Base-by-base conservation (phyloP, 1,140 invertebrate genomes). In the Drosophila dunni region DNA sequence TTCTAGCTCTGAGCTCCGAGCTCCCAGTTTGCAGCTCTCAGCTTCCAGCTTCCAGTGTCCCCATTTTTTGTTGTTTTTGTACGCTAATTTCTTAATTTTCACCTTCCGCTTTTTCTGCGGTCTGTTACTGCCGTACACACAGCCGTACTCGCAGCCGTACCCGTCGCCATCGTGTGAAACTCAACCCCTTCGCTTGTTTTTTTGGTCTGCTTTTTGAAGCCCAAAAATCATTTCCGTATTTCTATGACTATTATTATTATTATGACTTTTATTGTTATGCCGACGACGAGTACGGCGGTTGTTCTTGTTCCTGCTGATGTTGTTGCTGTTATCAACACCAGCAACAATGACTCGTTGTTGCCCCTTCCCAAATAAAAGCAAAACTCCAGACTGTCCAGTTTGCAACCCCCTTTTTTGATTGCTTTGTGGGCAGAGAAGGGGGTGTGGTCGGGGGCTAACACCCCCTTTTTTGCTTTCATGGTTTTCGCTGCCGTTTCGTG, bases 61-160 rank as follows among this genome's bases (percentile, higher is more conserved):
- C 71, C 51, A 72, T 67, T 77, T 17, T 53, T 46, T 65, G 63
- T 29, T 51, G 50, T 54, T 50, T 54, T 64, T 69, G 60, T 46
- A 81, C 72, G 78, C 75, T 91, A 91, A 91, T 91, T 91, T 91
- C 88, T 91, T 91, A 91, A 91, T 91, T 91, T 90, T 90, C 89
- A 91, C 88, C 88, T 91, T 91, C 88, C 88, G 88, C 79, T 91
- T 57, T 68, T 81, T 62, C 66, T 78, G 81, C 83, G 81, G 76
- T 24, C 75, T 76, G 68, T 67, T 69, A 51, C 45, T 33, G 45
- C 38, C 38, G 17, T 11, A 40, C 38, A 42, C 42, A 24, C 10
- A 42, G 4, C 53, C 34, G 17, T 10, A 56, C 13, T 38, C 36
- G 10, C 8, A 38, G 36, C 36, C 10, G 36, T 10, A 11, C 38